Evolutionary conservation across 2,113 vertebrate genomes (phyloP).

Genomic region (Varanus salvator): DNA sequence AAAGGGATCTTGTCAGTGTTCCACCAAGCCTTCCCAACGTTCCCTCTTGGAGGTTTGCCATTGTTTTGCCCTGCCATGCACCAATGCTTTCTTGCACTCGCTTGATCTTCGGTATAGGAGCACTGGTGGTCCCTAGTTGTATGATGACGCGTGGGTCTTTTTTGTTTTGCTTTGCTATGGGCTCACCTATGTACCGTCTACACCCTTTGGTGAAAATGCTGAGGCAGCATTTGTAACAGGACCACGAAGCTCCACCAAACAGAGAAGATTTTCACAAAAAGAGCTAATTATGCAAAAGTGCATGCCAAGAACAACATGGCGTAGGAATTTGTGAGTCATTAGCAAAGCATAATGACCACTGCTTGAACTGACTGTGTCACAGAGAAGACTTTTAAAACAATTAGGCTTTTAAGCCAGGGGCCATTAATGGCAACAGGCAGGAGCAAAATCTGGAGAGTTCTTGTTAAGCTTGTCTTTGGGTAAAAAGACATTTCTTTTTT

Average conservation of each 20-base stretch:
- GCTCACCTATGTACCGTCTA: neutral
- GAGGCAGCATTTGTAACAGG: neutral
- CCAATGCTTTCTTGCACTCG: neutral
- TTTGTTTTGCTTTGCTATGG: rapidly evolving
- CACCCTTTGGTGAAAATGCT: conserved; percentile 5
- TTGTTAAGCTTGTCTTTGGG: neutral
- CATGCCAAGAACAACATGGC: conserved; percentile 57
- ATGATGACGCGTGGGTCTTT: neutral
- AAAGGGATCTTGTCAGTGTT: neutral
- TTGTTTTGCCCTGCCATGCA: neutral
- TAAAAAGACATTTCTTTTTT: conserved; percentile 1
- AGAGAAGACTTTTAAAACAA: conserved; percentile 54
- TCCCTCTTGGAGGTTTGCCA: neutral
- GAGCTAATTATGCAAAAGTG: conserved; percentile 47
- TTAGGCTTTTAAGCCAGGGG: conserved; percentile 45
- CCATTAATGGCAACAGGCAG: conserved; percentile 57
- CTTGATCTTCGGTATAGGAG: too few relatives aligned
- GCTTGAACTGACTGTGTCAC: conserved; percentile 50
- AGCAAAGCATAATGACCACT: conserved; percentile 57
- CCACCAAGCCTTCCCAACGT: neutral
- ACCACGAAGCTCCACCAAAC: conserved; percentile 33
- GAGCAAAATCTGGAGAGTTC: neutral
- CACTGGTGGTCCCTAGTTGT: neutral
- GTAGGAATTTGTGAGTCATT: conserved; percentile 66
- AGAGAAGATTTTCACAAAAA: conserved; percentile 35